Conservation (phyloP, 2,113 vertebrate genomes). For the Prietella phreatophila region DNA sequence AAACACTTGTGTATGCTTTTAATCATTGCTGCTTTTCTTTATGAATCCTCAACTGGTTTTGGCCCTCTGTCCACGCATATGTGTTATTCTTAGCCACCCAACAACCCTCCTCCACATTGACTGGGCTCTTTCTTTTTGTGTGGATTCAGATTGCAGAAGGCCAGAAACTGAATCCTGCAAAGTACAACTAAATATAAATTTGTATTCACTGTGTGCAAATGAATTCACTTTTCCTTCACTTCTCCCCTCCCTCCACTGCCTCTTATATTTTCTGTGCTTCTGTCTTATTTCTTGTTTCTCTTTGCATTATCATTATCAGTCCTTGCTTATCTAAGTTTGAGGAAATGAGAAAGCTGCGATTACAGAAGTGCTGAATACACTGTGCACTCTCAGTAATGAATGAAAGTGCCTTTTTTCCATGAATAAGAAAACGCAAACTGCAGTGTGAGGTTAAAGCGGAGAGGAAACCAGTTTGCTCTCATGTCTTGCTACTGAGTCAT, state of each 20-base stretch:
- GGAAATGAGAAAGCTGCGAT: background rate
- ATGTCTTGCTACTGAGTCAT: slow-evolving; percentile 3
- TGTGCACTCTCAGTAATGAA: background rate
- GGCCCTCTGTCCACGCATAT: background rate
- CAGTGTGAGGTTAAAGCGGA: slow-evolving; percentile 5
- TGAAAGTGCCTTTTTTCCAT: background rate
- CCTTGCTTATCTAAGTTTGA: slow-evolving; percentile 25
- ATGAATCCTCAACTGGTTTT: slow-evolving; percentile 8
- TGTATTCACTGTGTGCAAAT: slow-evolving; percentile 45
- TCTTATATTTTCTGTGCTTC: slow-evolving; percentile 25
- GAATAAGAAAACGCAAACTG: background rate
- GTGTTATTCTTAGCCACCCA: background rate
- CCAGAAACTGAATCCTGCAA: slow-evolving; percentile 39
- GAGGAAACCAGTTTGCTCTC: slow-evolving; percentile 25
- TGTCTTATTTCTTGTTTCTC: slow-evolving; percentile 19
- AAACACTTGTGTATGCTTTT: slow-evolving; percentile 1
- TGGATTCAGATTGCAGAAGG: slow-evolving; percentile 41
- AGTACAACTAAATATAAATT: slow-evolving; percentile 54
- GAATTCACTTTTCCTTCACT: slow-evolving; percentile 8
- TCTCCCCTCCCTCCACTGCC: slow-evolving; percentile 9
- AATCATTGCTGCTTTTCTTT: slow-evolving; percentile 17
- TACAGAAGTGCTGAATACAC: background rate
- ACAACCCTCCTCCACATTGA: background rate
- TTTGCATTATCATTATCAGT: slow-evolving; percentile 8
- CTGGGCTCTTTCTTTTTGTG: background rate